These are phyloP conservation scores for Liolophura sinensis DNA, from an alignment of 1,140 invertebrate species.

Conservation along the genomic window DNA sequence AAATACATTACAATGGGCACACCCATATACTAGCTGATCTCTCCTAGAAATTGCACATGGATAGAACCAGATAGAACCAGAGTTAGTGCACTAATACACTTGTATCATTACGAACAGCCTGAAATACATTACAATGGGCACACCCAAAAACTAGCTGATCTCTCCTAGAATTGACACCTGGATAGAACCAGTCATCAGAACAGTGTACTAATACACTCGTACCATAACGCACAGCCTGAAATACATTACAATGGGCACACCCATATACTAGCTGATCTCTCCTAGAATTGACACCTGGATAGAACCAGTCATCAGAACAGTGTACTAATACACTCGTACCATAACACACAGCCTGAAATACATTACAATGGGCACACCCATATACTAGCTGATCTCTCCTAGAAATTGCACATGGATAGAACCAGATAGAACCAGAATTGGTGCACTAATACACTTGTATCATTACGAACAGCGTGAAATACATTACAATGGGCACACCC, in stretches of 20 bases:
- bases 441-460: constrained; percentile 2
- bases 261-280: too few species aligned
- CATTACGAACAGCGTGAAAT: background rate
- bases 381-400: too few species aligned
- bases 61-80: too few species aligned
- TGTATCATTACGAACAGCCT: background rate
- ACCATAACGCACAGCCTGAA: too few species aligned
- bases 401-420: too few species aligned
- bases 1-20: background rate
- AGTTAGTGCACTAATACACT: constrained; percentile 9
- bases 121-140: background rate
- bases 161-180: too few species aligned
- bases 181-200: too few species aligned
- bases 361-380: background rate
- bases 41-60: too few species aligned
- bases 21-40: background rate
- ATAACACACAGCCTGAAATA: background rate
- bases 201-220: too few species aligned
- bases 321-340: background rate
- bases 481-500: background rate
- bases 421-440: constrained; percentile 1
- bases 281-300: too few species aligned
- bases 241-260: too few species aligned
- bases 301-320: background rate
- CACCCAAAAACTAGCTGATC: too few species aligned